These are phyloP conservation scores for Lomographa bimaculata DNA, from an alignment of 2,888 invertebrate species.

Conservation along the genomic window DNA sequence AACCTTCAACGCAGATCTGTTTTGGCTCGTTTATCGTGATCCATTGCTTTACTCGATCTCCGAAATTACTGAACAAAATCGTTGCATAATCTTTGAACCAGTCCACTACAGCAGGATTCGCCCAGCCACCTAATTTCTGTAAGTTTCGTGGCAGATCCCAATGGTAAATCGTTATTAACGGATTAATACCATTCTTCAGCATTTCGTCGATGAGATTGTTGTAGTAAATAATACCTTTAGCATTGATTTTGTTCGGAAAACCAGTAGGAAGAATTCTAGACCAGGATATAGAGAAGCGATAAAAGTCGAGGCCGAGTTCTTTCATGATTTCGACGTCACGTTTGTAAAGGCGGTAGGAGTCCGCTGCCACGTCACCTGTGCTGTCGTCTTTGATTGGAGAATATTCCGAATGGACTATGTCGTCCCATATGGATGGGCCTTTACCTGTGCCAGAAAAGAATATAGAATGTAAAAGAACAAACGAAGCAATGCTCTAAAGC, in stretches of 20 bases:
- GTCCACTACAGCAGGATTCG: slow-evolving; percentile 75
- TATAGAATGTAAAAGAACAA: no score
- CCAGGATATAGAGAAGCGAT: slow-evolving; percentile 86
- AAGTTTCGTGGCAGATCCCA: slow-evolving; percentile 84
- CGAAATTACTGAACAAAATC: slow-evolving; percentile 72
- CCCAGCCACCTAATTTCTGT: slow-evolving; percentile 84
- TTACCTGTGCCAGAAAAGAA: no score
- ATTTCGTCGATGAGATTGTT: slow-evolving; percentile 84
- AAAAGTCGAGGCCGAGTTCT: slow-evolving; percentile 75
- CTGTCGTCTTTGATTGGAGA: slow-evolving; percentile 51
- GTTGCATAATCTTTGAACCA: slow-evolving; percentile 84
- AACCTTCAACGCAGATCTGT: slow-evolving; percentile 61
- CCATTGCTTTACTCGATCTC: slow-evolving; percentile 79
- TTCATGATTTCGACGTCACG: slow-evolving; percentile 73
- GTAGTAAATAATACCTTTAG: slow-evolving; percentile 85
- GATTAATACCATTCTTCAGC: slow-evolving; percentile 77
- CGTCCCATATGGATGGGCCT: slow-evolving; percentile 83
- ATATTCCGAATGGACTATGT: slow-evolving; percentile 45
- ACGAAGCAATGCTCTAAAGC: no score
- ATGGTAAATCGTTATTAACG: slow-evolving; percentile 85
- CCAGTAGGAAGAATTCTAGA: slow-evolving; percentile 85
- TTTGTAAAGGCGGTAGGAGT: slow-evolving; percentile 85
- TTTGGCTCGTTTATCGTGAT: slow-evolving; percentile 84
- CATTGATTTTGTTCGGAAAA: slow-evolving; percentile 74
- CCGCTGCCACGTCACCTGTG: slow-evolving; percentile 84